Base-by-base conservation (phyloP, 2,888 invertebrate species). In the Apodemia zela region DNA sequence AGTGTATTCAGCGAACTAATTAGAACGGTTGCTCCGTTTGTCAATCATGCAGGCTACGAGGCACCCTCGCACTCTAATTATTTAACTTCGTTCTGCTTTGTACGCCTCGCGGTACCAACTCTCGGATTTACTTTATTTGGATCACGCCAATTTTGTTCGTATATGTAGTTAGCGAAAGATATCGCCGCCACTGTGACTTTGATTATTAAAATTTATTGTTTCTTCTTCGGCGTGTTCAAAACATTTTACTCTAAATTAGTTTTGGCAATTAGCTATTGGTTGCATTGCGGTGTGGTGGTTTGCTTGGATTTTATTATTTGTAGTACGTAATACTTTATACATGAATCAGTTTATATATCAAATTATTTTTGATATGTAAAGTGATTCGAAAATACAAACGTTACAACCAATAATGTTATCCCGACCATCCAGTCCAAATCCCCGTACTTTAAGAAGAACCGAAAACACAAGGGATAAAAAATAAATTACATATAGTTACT, bases 1-100 rank as follows among this genome's bases (percentile, higher is more conserved):
- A 82, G 81, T 80, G 77, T 80, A 84, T 81, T 79, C 84, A 77
- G 79, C 74, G 81, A 86, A 82, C 82, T 86, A 86, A 87, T 87
- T 85, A 85, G 80, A 75, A 72, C 78, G 75, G 75, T 75, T 81
- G 82, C 82, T 82, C 81, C 77, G 84, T 84, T 82, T 84, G 85
- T 85, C 87, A 85, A 83, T 85, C 82, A 84, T 81, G 81, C 82
- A 77, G 71, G 75, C 71, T 67, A 66, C 68, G 68, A 64, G 71
- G 63, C 71, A 71, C 71, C 72, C 75, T 69, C 63, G 61, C 38
- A 65, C 69, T 71, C 75, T 80, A 79, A 80, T 80, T 79, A 79
- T 80, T 79, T 80, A 79, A 80, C 77, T 79, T 73, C 72, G 71
- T 76, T 75, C 69, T 71, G 73, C 75, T 73, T 75, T 75, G 75